These are phyloP conservation scores for Malurus cyaneus DNA, from an alignment of 2,113 vertebrate genomes.

Conservation along the genomic window DNA sequence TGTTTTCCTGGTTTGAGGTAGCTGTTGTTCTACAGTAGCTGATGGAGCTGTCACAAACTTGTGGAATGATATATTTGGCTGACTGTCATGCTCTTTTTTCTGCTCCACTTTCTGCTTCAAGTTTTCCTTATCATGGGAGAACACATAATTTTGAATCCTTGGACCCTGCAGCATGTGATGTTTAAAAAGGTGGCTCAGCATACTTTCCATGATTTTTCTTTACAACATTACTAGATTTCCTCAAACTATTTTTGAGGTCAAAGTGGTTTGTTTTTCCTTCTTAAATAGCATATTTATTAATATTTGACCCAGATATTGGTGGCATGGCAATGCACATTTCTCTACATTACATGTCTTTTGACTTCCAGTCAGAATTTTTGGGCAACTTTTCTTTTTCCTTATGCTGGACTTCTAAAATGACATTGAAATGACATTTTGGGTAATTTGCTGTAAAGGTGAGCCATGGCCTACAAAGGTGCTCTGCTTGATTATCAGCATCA, in stretches of 20 bases:
- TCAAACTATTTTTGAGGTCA: not conserved
- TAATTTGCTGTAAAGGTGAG: not conserved
- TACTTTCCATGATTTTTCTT: not conserved
- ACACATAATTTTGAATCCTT: not conserved
- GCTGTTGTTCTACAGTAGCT: not conserved
- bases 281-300: not conserved
- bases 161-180: not conserved
- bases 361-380: not conserved
- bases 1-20: not conserved
- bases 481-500: not conserved
- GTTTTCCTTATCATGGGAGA: not conserved
- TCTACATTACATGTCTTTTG: not conserved
- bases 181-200: not conserved
- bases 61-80: not conserved
- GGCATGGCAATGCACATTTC: not conserved
- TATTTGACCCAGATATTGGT: not conserved
- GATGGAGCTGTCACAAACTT: not conserved
- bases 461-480: not conserved
- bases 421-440: not conserved
- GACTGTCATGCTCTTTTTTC: not conserved
- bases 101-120: not conserved
- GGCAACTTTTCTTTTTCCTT: not conserved
- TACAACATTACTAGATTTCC: not conserved
- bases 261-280: not conserved
- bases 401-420: not conserved